phyloP scores from a whole-genome alignment of 2,888 invertebrate genomes.

The Ischnura elegans region DNA sequence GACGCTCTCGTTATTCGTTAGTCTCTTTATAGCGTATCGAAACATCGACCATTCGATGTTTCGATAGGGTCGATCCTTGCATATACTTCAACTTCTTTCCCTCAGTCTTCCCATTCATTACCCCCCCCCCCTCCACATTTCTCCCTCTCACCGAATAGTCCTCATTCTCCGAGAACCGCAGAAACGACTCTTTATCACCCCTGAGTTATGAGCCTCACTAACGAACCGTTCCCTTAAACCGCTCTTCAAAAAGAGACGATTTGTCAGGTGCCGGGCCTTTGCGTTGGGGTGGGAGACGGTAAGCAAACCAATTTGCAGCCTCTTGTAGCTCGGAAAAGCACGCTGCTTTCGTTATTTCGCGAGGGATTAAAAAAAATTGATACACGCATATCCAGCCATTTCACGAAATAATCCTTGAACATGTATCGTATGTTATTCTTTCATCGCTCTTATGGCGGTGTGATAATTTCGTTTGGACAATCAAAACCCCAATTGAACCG shows the following conservation, averaged over 20 bases:
- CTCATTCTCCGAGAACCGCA: background rate
- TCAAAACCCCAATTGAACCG: background rate
- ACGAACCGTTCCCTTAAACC: conserved; percentile 9
- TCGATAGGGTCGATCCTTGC: background rate
- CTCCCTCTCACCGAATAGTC: background rate
- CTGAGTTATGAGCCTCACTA: background rate
- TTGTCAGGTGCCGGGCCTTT: background rate
- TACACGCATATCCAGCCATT: background rate
- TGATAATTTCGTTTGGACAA: background rate
- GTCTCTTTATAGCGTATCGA: too few relatives aligned
- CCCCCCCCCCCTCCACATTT: background rate
- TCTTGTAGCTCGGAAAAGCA: background rate
- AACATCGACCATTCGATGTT: too few relatives aligned
- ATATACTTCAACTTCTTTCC: background rate
- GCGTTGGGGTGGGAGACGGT: background rate
- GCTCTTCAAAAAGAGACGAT: background rate
- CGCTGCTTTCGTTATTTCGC: background rate
- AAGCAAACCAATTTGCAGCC: background rate
- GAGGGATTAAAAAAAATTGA: background rate
- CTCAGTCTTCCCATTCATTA: background rate
- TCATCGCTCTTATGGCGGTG: background rate
- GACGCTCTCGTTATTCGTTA: too few relatives aligned
- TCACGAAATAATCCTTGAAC: background rate
- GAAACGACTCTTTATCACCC: background rate
- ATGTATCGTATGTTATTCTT: background rate